Percentiles rank a stretch among this genome's conserved stretches.
phyloP scores from a whole-genome alignment of 92 coral and sea anemone species.

The Actinernus sp. region DNA sequence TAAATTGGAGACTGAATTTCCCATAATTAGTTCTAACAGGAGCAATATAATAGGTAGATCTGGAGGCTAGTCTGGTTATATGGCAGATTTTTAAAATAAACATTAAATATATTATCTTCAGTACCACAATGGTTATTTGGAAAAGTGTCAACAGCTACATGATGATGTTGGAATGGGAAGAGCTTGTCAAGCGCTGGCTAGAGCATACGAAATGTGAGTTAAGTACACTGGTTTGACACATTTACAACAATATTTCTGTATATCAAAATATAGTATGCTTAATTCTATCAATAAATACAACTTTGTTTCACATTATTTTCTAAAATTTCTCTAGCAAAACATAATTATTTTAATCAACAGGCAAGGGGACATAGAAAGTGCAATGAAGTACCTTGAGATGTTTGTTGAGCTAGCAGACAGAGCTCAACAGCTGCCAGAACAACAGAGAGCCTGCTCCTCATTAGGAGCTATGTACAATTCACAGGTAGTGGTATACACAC shows the following conservation, averaged over 20 bases:
- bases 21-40: too few species aligned
- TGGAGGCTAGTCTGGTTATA: too few species aligned
- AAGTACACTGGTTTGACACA: too few species aligned
- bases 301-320: not conserved
- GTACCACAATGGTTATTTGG: conserved; percentile 96
- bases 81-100: too few species aligned
- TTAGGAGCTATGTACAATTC: conserved; percentile 97
- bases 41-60: too few species aligned
- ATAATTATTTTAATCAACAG: too few species aligned
- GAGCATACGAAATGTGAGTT: conserved; percentile 95
- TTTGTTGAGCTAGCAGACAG: conserved; percentile 97
- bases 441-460: conserved; percentile 92
- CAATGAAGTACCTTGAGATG: conserved; percentile 94
- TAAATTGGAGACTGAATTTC: too few species aligned
- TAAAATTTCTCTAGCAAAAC: not conserved
- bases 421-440: conserved; percentile 89
- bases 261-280: too few species aligned
- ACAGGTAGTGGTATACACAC: too few species aligned
- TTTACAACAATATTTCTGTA: too few species aligned
- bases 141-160: conserved; percentile 83
- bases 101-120: conserved; percentile 21
- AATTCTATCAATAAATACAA: not conserved
- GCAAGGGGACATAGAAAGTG: conserved; percentile 96
- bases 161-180: conserved; percentile 99
- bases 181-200: conserved; percentile 95